Percentiles rank a stretch among this genome's conserved stretches.
phyloP scores from a whole-genome alignment of 2,113 vertebrate genomes.

The Dolichotis patagonum region DNA sequence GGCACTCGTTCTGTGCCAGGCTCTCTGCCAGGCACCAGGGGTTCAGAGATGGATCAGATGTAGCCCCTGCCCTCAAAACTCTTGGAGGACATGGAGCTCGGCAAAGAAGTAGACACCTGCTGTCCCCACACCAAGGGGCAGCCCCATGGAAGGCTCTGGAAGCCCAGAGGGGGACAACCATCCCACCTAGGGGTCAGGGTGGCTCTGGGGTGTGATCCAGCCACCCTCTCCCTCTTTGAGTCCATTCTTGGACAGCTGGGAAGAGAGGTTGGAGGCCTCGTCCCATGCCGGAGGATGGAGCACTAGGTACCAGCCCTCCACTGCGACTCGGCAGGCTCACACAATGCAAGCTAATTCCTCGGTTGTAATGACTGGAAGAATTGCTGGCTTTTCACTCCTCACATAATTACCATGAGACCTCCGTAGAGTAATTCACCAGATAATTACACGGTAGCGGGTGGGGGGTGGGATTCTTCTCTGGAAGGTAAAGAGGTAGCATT shows the following conservation, averaged over 20 bases:
- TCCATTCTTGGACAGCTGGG: neutral
- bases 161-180: neutral
- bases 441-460: slow-evolving; percentile 85
- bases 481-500: slow-evolving; percentile 88
- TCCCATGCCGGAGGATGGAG: neutral
- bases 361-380: slow-evolving; percentile 85
- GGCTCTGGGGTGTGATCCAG: neutral
- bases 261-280: neutral
- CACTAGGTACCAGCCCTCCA: neutral
- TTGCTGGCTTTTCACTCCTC: slow-evolving; percentile 84
- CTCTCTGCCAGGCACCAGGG: neutral
- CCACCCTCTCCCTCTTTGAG: neutral
- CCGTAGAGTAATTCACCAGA: slow-evolving; percentile 86
- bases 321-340: slow-evolving; percentile 80
- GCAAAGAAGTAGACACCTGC: neutral
- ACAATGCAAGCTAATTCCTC: slow-evolving; percentile 85
- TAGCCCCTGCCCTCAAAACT: neutral
- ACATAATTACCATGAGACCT: slow-evolving; percentile 86
- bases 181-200: neutral
- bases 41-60: no score
- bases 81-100: neutral
- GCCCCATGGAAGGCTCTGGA: fast-evolving
- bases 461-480: slow-evolving; percentile 84
- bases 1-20: no score
- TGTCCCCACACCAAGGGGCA: neutral